Evolutionary conservation across 2,888 invertebrate species (phyloP).

Genomic region (Cristatella mucedo): DNA sequence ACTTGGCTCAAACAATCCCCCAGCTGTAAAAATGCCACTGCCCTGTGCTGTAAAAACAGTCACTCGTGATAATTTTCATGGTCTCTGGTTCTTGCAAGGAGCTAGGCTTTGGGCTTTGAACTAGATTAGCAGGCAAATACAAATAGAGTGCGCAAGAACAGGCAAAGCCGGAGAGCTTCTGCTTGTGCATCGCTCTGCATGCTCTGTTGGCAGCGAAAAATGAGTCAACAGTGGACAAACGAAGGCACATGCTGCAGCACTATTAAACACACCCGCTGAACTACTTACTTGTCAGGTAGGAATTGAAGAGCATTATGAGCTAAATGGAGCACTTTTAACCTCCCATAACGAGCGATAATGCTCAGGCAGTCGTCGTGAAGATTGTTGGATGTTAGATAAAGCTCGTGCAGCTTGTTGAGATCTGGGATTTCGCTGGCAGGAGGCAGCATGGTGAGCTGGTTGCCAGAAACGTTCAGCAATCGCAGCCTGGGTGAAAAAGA

Average conservation of each 20-base stretch:
- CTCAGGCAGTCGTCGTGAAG: conserved; percentile 32
- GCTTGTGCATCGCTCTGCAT: too few species aligned
- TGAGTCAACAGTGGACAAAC: background rate
- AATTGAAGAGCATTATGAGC: conserved; percentile 37
- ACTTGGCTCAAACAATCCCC: too few species aligned
- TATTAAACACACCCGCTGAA: background rate
- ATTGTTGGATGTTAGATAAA: conserved; percentile 35
- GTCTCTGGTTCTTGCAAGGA: too few species aligned
- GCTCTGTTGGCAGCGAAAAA: background rate
- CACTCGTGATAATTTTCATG: too few species aligned
- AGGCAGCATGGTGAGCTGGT: conserved; percentile 29
- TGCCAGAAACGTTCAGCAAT: conserved; percentile 36
- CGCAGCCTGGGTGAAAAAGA: conserved; percentile 35
- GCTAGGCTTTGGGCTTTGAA: too few species aligned
- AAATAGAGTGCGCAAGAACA: too few species aligned
- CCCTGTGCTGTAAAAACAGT: too few species aligned
- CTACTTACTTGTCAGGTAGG: conserved; percentile 35
- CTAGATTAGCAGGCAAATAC: too few species aligned
- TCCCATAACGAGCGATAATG: conserved; percentile 28
- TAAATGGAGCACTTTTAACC: conserved; percentile 37
- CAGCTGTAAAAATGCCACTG: too few species aligned
- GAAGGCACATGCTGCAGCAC: background rate
- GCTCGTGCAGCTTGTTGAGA: conserved; percentile 37
- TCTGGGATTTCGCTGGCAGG: conserved; percentile 29
- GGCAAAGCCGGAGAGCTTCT: too few species aligned